A percentile compares a stretch with the other conserved stretches of the same genome.
Conservation (phyloP, 2,113 vertebrate species). For the Erythrocercus mccallii region DNA sequence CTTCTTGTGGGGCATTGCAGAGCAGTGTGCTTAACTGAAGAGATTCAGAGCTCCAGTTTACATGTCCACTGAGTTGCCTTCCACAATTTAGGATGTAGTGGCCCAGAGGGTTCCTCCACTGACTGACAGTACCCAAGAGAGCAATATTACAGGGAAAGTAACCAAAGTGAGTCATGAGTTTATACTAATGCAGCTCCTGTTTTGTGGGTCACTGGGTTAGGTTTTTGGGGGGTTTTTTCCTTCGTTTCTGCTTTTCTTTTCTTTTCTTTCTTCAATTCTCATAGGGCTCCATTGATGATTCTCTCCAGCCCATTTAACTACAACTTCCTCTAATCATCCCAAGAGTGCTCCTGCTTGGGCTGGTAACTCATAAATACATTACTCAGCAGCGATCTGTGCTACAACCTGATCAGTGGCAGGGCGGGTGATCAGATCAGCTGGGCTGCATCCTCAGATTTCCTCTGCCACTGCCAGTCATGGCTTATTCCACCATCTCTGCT, state of each 20-base stretch:
- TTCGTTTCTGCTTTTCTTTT: background rate
- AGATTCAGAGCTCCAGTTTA: background rate
- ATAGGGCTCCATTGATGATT: accelerated
- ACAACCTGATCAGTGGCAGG: background rate
- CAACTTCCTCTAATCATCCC: accelerated
- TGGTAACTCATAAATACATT: background rate
- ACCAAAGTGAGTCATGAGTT: background rate
- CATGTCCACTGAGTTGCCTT: background rate
- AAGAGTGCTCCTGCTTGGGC: background rate
- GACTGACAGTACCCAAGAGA: background rate
- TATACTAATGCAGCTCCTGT: background rate
- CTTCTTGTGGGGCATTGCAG: background rate
- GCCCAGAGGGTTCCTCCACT: background rate
- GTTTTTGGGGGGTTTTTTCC: background rate
- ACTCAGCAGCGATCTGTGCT: background rate
- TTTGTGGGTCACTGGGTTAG: background rate
- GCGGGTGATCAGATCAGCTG: background rate
- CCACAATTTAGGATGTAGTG: background rate
- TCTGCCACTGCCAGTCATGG: background rate
- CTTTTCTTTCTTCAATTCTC: background rate
- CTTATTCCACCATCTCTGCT: background rate
- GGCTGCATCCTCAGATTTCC: background rate
- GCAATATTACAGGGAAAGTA: background rate
- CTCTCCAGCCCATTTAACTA: background rate
- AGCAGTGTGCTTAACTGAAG: background rate